Conservation (phyloP, 2,797 vertebrate genomes). For the Coreius guichenoti region DNA sequence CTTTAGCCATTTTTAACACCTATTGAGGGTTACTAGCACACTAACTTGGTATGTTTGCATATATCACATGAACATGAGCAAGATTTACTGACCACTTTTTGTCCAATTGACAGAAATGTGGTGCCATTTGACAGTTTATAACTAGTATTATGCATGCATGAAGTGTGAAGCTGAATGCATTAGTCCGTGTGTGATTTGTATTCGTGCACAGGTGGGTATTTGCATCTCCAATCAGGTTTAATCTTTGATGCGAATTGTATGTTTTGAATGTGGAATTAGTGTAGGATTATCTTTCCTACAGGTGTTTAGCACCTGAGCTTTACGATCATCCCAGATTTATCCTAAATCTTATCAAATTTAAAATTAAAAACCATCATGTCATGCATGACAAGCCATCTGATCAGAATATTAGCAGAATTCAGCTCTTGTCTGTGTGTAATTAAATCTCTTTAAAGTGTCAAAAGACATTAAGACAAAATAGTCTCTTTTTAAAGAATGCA, state of each 20-base stretch:
- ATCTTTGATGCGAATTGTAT: constrained; percentile 4
- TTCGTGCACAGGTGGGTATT: neutral
- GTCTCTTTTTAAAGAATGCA: neutral
- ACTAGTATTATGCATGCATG: constrained; percentile 4
- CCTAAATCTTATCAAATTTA: neutral
- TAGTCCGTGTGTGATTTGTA: constrained; percentile 2
- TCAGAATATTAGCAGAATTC: constrained; percentile 17
- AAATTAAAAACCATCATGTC: neutral
- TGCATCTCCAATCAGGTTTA: neutral
- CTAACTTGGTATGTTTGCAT: neutral
- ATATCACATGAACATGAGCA: neutral
- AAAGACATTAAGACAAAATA: neutral
- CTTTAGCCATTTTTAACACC: neutral
- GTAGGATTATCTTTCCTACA: neutral
- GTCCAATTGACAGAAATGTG: neutral
- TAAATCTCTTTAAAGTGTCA: neutral
- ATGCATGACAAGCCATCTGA: constrained; percentile 4
- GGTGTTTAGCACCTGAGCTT: constrained; percentile 3
- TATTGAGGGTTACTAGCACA: neutral
- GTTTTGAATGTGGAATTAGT: constrained; percentile 25
- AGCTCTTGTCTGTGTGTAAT: neutral
- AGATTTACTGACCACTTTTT: neutral
- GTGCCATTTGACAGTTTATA: neutral
- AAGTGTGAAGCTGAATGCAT: neutral
- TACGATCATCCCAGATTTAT: neutral